Percentiles rank a stretch among this genome's conserved stretches.
Evolutionary conservation across 2,888 invertebrate species (phyloP).

Genomic region (Aphodius granarius): DNA sequence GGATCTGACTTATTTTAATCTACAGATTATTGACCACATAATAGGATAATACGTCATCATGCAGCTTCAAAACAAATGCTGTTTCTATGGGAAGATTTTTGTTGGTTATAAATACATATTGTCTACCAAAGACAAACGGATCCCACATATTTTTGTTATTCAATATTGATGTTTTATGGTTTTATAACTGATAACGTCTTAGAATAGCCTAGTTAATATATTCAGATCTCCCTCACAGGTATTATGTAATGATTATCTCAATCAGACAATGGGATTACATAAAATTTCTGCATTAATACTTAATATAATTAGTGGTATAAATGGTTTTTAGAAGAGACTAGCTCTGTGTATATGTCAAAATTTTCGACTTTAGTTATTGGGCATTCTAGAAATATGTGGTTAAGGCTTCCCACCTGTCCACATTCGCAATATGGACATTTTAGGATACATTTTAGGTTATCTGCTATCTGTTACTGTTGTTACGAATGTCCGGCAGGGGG

Average conservation of each 20-base stretch:
- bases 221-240: background rate
- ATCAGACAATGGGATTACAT: background rate
- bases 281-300: background rate
- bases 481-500: no score
- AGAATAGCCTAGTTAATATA: background rate
- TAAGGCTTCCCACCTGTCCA: no score
- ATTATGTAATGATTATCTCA: background rate
- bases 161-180: background rate
- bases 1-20: background rate
- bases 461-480: no score
- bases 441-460: no score
- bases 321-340: no score
- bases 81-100: background rate
- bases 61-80: background rate
- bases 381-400: no score
- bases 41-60: background rate
- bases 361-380: no score
- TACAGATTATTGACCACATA: background rate
- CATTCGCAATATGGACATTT: no score
- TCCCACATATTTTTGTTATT: background rate
- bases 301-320: no score
- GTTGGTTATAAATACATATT: background rate
- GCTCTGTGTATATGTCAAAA: no score
- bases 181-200: background rate
- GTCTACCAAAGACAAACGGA: background rate